A percentile compares a stretch with the other conserved stretches of the same genome.
These are phyloP conservation scores for Pungitius pungitius DNA, from an alignment of 2,113 vertebrate species.

Conservation along the genomic window DNA sequence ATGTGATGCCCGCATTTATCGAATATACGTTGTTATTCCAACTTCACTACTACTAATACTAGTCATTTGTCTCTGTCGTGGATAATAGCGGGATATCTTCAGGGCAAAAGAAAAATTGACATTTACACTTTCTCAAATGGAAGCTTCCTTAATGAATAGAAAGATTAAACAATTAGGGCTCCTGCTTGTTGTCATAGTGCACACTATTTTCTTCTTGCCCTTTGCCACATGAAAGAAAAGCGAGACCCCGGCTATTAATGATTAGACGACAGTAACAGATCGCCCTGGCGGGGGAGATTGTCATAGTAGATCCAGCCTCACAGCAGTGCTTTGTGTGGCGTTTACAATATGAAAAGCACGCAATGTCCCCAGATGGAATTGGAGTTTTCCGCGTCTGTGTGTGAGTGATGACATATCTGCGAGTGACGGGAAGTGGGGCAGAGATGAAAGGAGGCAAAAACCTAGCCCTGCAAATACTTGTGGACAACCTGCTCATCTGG, in stretches of 20 bases:
- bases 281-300: constrained; percentile 26
- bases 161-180: background rate
- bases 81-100: background rate
- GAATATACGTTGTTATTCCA: background rate
- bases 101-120: background rate
- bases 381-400: constrained; percentile 9
- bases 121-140: background rate
- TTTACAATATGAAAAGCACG: constrained; percentile 43
- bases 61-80: background rate
- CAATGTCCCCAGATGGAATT: constrained; percentile 13
- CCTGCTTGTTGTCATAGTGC: background rate
- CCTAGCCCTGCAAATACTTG: constrained; percentile 20
- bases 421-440: constrained; percentile 22
- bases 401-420: constrained; percentile 14
- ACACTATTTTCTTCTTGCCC: background rate
- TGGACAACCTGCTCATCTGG: constrained; percentile 76
- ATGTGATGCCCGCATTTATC: background rate
- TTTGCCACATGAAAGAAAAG: constrained; percentile 37
- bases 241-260: constrained; percentile 67
- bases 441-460: constrained; percentile 31
- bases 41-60: no score
- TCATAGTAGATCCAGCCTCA: constrained; percentile 21
- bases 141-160: background rate
- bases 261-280: constrained; percentile 75
- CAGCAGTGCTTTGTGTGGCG: constrained; percentile 17